Conservation (phyloP, 2,113 vertebrate genomes). For the Puffinus mauretanicus region DNA sequence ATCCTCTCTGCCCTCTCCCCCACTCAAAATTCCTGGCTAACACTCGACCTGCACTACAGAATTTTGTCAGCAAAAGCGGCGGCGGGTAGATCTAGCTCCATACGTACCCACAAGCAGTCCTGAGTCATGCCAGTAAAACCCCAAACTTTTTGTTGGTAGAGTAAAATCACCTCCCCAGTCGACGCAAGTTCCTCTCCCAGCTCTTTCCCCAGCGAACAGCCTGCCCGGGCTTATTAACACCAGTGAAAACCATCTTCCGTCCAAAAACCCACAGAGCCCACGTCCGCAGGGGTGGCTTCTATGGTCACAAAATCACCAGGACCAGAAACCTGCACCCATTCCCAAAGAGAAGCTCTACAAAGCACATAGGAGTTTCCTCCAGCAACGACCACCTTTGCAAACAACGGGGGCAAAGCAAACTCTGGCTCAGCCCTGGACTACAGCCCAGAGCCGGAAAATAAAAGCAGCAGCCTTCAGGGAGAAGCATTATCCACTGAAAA, state of each 20-base stretch:
- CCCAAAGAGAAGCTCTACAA: background rate
- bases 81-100: background rate
- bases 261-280: background rate
- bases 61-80: background rate
- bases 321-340: background rate
- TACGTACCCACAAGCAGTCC: background rate
- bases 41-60: background rate
- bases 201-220: background rate
- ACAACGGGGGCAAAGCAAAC: background rate
- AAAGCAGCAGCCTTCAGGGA: background rate
- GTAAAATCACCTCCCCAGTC: background rate
- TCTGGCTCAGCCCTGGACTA: background rate
- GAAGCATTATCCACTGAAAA: background rate
- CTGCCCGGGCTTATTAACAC: background rate
- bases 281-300: accelerated
- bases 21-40: background rate
- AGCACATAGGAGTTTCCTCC: background rate
- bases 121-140: slow-evolving; percentile 25
- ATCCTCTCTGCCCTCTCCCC: background rate
- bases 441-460: background rate
- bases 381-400: background rate
- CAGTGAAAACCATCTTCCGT: background rate
- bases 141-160: background rate
- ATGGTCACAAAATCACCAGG: background rate
- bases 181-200: background rate